phyloP scores from a whole-genome alignment of 2,888 invertebrate genomes.

The Phyllotreta striolata region DNA sequence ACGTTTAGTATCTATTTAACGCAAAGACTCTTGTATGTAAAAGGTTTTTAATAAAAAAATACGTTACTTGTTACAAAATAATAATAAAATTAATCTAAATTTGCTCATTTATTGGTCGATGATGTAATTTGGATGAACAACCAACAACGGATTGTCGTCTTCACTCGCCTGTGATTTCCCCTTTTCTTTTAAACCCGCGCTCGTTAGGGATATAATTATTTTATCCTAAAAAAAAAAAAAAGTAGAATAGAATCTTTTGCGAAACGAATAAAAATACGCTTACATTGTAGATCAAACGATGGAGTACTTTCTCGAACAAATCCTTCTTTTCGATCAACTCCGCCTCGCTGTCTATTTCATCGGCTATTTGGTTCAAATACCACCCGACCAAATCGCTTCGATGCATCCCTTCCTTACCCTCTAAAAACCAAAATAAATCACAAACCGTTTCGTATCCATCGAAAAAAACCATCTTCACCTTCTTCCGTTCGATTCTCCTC shows the following conservation, averaged over 20 bases:
- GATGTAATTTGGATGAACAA: constrained; percentile 97
- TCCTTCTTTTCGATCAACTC: constrained; percentile 89
- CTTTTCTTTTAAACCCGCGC: constrained; percentile 64
- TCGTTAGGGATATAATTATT: constrained; percentile 78
- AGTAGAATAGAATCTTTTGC: constrained; percentile 11
- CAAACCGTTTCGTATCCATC: too few relatives aligned
- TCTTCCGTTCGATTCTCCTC: constrained; percentile 78
- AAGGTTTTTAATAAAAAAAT: too few relatives aligned
- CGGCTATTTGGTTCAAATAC: constrained; percentile 89
- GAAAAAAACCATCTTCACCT: constrained; percentile 62
- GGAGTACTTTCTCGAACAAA: constrained; percentile 92
- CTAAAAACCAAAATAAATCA: constrained; percentile 36
- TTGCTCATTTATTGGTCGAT: constrained; percentile 64
- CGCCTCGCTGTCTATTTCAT: constrained; percentile 89
- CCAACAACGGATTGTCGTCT: constrained; percentile 83
- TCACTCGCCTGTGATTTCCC: constrained; percentile 72
- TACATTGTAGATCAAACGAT: constrained; percentile 86
- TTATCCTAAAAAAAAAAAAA: constrained; percentile 71
- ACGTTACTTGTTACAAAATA: too few relatives aligned
- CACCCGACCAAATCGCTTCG: constrained; percentile 88
- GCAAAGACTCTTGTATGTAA: too few relatives aligned
- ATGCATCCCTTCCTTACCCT: constrained; percentile 70
- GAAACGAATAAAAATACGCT: constrained; percentile 52
- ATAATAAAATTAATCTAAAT: too few relatives aligned
- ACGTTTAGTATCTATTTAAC: too few relatives aligned